phyloP scores from a whole-genome alignment of 2,797 vertebrate species.

The Arctocebus calabarensis region DNA sequence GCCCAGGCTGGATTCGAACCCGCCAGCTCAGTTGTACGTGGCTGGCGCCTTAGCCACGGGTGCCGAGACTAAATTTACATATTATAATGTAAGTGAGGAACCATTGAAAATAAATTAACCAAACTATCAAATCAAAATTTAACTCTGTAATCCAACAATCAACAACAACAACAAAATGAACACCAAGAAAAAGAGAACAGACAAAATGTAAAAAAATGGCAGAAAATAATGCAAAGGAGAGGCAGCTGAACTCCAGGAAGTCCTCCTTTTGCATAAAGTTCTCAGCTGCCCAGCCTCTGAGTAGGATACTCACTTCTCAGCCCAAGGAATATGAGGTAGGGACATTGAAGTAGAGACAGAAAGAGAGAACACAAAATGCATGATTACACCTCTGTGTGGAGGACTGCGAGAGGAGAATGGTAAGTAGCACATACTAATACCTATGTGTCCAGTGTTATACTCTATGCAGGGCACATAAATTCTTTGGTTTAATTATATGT shows the following conservation, averaged over 20 bases:
- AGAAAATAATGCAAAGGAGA: slow-evolving; percentile 9
- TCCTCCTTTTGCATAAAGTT: background rate
- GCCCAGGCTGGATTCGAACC: too few relatives aligned
- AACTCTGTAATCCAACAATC: background rate
- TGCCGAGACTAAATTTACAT: background rate
- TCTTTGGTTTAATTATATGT: slow-evolving; percentile 12
- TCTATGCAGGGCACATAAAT: background rate
- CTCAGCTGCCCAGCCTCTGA: background rate
- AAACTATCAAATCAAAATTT: slow-evolving; percentile 30
- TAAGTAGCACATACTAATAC: background rate
- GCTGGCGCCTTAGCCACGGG: too few relatives aligned
- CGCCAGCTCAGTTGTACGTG: too few relatives aligned
- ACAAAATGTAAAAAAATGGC: background rate
- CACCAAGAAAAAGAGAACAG: background rate
- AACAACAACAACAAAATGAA: slow-evolving; percentile 35
- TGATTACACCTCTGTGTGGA: background rate
- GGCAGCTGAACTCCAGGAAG: background rate
- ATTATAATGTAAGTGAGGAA: slow-evolving; percentile 29
- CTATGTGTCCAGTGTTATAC: background rate
- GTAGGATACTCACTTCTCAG: background rate
- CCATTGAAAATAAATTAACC: slow-evolving; percentile 26
- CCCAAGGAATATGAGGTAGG: background rate
- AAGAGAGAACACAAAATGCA: background rate
- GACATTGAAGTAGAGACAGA: background rate
- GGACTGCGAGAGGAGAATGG: background rate